A percentile compares a stretch with the other conserved stretches of the same genome.
phyloP scores from a whole-genome alignment of 1,140 invertebrate genomes.

The Aricia agestis region DNA sequence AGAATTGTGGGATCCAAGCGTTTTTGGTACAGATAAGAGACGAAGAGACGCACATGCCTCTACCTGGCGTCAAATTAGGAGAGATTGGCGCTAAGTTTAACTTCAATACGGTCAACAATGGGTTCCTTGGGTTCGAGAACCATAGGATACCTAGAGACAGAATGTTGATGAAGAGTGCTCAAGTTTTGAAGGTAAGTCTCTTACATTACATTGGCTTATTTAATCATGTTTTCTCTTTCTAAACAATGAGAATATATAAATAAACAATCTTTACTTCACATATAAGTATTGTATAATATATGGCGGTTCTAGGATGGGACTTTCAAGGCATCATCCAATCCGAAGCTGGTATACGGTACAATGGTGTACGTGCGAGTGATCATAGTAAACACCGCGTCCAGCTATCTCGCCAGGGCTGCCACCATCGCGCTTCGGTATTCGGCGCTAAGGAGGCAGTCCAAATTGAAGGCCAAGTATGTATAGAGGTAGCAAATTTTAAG shows the following conservation, averaged over 20 bases:
- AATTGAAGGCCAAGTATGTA: slow-evolving; percentile 85
- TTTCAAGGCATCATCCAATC: slow-evolving; percentile 87
- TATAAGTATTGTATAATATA: no score
- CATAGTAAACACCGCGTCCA: slow-evolving; percentile 82
- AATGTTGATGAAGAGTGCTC: slow-evolving; percentile 95
- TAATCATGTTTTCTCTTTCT: no score
- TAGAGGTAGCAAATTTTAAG: not conserved
- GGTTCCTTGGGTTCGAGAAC: slow-evolving; percentile 91
- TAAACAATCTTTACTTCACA: no score
- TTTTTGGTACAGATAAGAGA: slow-evolving; percentile 95
- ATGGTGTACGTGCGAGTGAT: slow-evolving; percentile 94
- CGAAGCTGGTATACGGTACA: slow-evolving; percentile 93
- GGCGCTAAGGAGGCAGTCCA: slow-evolving; percentile 90
- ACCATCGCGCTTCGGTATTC: slow-evolving; percentile 93
- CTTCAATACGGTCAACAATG: slow-evolving; percentile 93
- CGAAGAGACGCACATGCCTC: slow-evolving; percentile 88
- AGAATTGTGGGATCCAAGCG: slow-evolving; percentile 90
- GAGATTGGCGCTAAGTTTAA: slow-evolving; percentile 96
- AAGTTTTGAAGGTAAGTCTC: slow-evolving; percentile 81
- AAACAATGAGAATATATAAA: no score
- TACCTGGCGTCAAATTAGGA: slow-evolving; percentile 92
- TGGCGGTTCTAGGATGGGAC: slow-evolving; percentile 89
- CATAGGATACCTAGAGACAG: slow-evolving; percentile 89
- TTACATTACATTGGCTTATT: no score
- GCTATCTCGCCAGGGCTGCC: slow-evolving; percentile 84